phyloP scores from a whole-genome alignment of 2,113 vertebrate genomes.

The Patagioenas fasciata region DNA sequence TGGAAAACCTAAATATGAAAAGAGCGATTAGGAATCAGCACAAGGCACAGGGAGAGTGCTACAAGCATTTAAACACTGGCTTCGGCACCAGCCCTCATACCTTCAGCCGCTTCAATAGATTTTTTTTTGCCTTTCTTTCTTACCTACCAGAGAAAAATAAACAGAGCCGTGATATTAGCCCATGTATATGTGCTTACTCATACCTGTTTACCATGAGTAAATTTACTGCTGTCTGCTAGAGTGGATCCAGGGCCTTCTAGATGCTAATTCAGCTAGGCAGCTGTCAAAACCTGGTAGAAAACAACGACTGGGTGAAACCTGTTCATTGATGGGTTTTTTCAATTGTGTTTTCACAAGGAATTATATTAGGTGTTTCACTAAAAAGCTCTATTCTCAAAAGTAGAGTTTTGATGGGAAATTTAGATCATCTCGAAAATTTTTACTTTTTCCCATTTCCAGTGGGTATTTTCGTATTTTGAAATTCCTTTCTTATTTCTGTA shows the following conservation, averaged over 20 bases:
- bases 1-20: not conserved
- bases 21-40: not conserved
- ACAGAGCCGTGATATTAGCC: not conserved
- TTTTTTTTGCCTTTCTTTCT: not conserved
- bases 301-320: not conserved
- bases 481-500: not conserved
- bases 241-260: not conserved
- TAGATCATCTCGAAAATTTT: not conserved
- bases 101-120: not conserved
- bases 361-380: not conserved
- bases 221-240: not conserved
- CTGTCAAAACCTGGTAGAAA: constrained; percentile 3
- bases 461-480: not conserved
- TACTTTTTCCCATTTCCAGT: not conserved
- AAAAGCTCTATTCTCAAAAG: not conserved
- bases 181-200: not conserved
- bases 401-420: not conserved
- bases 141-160: not conserved
- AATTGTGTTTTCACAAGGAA: not conserved
- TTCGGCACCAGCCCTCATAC: not conserved
- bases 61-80: fast-evolving
- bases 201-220: not conserved
- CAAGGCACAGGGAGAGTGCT: not conserved
- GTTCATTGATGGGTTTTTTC: not conserved
- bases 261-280: not conserved